Conservation (phyloP, 53 echinoderm and acorn worm species). For the Echinarachnius parma region DNA sequence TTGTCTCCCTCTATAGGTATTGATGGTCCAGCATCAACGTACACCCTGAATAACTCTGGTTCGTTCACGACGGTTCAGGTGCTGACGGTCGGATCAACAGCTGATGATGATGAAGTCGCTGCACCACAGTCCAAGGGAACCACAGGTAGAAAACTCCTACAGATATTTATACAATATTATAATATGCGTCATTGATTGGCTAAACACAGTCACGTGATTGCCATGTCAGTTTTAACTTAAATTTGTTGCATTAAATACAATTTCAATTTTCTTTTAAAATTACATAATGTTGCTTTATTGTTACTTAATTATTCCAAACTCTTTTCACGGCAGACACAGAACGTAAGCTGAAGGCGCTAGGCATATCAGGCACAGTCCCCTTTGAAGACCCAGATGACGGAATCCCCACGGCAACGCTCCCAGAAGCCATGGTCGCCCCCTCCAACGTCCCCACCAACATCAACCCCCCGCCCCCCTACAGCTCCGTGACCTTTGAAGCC, state of each 20-base stretch:
- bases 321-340: constrained; percentile 70
- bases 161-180: too few relatives aligned
- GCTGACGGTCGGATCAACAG: constrained; percentile 76
- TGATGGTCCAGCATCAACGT: constrained; percentile 88
- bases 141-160: too few relatives aligned
- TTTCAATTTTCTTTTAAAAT: too few relatives aligned
- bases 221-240: too few relatives aligned
- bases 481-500: constrained; percentile 4
- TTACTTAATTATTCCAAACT: too few relatives aligned
- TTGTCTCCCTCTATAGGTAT: too few relatives aligned
- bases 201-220: too few relatives aligned
- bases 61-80: constrained; percentile 92
- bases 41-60: constrained; percentile 71
- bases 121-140: constrained; percentile 73
- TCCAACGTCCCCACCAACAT: constrained; percentile 53
- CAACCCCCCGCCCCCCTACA: constrained; percentile 54
- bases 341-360: constrained; percentile 86
- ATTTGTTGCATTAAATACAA: too few relatives aligned
- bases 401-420: constrained; percentile 66
- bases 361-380: constrained; percentile 75
- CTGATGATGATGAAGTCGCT: constrained; percentile 85
- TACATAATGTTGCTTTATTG: too few relatives aligned
- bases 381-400: constrained; percentile 81
- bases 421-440: constrained; percentile 31
- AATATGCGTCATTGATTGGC: too few relatives aligned